Evolutionary conservation across 2,888 invertebrate species (phyloP).

Genomic region (Nomada hirtipes): DNA sequence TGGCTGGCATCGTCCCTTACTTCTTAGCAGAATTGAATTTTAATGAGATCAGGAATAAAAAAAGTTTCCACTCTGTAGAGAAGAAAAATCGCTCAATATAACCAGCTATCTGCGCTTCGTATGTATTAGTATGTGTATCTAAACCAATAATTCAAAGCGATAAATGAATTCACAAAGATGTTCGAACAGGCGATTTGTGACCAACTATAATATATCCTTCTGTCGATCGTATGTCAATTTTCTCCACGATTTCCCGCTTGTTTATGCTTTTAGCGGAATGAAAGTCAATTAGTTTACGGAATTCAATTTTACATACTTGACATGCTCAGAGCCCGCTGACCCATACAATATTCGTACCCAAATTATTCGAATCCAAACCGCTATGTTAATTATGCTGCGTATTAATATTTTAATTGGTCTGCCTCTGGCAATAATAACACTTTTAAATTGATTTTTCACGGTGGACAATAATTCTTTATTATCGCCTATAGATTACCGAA

Average conservation of each 20-base stretch:
- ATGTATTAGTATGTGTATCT: no score
- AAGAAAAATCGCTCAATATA: constrained; percentile 9
- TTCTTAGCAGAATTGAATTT: constrained; percentile 44
- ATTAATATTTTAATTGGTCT: no score
- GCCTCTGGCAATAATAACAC: no score
- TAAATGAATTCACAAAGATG: not conserved
- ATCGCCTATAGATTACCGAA: no score
- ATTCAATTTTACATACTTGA: no score
- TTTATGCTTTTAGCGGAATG: not conserved
- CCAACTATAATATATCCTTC: not conserved
- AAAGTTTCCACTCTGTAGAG: not conserved
- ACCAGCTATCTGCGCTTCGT: not conserved
- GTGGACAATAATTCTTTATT: no score
- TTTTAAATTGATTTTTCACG: no score
- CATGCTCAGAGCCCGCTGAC: no score
- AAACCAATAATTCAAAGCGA: not conserved
- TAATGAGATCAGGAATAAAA: constrained; percentile 9
- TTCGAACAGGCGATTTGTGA: not conserved
- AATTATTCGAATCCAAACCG: no score
- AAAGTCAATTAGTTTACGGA: no score
- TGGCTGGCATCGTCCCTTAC: constrained; percentile 21
- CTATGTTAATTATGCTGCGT: no score
- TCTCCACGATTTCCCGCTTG: not conserved
- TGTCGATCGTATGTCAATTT: not conserved
- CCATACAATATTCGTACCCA: no score